A percentile compares a stretch with the other conserved stretches of the same genome.
Conservation (phyloP, 1,140 invertebrate species). For the Apocrypta bakeri region DNA sequence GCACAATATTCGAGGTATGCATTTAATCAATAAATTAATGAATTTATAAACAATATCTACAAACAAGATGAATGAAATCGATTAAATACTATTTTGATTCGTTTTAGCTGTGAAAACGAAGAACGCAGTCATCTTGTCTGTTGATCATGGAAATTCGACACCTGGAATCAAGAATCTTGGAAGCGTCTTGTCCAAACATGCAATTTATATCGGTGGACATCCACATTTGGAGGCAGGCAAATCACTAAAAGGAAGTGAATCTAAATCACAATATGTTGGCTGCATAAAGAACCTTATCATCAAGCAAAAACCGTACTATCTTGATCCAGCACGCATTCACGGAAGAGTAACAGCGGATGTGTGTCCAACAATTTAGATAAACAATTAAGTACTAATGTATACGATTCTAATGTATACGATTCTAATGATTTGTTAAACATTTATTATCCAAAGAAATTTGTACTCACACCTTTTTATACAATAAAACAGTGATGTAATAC, state of each 20-base stretch:
- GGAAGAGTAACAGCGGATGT: conserved; percentile 82
- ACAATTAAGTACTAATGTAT: background rate
- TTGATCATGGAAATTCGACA: conserved; percentile 83
- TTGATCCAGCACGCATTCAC: conserved; percentile 77
- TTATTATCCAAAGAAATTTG: conserved; percentile 48
- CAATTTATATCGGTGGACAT: conserved; percentile 93
- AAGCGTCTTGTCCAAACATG: conserved; percentile 86
- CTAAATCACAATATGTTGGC: conserved; percentile 84
- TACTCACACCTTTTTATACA: conserved; percentile 42
- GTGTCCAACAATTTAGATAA: conserved; percentile 81
- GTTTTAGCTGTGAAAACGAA: conserved; percentile 87
- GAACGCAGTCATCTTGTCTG: conserved; percentile 86
- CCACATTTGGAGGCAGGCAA: conserved; percentile 73
- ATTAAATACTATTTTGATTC: background rate
- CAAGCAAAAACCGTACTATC: conserved; percentile 73
- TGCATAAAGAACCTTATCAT: conserved; percentile 87
- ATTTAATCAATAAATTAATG: background rate
- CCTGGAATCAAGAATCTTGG: conserved; percentile 79
- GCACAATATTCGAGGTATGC: conserved; percentile 89
- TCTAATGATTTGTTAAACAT: background rate
- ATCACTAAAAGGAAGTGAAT: conserved; percentile 76
- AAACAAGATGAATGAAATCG: background rate
- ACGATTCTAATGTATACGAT: background rate
- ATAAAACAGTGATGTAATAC: conserved; percentile 50
- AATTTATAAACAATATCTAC: conserved; percentile 11